phyloP scores from a whole-genome alignment of 2,113 vertebrate species.

The Lampris megalopsis region DNA sequence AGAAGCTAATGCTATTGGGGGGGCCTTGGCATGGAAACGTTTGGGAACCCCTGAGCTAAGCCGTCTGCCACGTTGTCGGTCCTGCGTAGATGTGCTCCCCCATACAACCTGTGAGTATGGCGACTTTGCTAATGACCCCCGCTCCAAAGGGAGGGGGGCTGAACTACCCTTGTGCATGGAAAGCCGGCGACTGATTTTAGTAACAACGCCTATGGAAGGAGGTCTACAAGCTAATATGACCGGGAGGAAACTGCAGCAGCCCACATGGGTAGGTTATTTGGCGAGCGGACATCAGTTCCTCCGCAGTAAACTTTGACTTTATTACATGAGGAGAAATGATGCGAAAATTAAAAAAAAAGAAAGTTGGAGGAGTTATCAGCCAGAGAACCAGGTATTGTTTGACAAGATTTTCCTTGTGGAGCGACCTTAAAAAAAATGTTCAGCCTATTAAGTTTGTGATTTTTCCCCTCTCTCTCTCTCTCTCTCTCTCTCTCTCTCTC shows the following conservation, averaged over 20 bases:
- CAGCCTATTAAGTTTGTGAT: slow-evolving; percentile 14
- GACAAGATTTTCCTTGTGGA: slow-evolving; percentile 34
- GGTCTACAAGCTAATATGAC: not conserved
- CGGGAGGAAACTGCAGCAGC: not conserved
- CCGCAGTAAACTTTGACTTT: not conserved
- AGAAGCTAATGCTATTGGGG: too few relatives aligned
- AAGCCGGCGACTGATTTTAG: slow-evolving; percentile 7
- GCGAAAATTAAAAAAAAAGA: not conserved
- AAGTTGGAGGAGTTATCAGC: slow-evolving; percentile 6
- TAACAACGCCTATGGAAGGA: slow-evolving; percentile 10
- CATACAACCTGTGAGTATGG: slow-evolving; percentile 17
- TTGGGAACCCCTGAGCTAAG: not conserved
- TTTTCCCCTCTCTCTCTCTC: not conserved
- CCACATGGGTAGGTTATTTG: not conserved
- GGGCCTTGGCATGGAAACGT: too few relatives aligned
- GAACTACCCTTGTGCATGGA: not conserved
- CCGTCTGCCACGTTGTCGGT: slow-evolving; percentile 12
- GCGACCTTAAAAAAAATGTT: slow-evolving; percentile 29
- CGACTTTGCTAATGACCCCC: slow-evolving; percentile 51
- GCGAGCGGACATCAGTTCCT: not conserved
- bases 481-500: too few relatives aligned
- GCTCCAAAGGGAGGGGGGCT: not conserved
- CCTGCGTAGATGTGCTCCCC: not conserved
- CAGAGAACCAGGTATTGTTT: slow-evolving; percentile 9
- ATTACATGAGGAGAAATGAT: slow-evolving; percentile 10